A percentile compares a stretch with the other conserved stretches of the same genome.
Evolutionary conservation across 2,888 invertebrate species (phyloP).

Genomic region (Philereme vetulata): DNA sequence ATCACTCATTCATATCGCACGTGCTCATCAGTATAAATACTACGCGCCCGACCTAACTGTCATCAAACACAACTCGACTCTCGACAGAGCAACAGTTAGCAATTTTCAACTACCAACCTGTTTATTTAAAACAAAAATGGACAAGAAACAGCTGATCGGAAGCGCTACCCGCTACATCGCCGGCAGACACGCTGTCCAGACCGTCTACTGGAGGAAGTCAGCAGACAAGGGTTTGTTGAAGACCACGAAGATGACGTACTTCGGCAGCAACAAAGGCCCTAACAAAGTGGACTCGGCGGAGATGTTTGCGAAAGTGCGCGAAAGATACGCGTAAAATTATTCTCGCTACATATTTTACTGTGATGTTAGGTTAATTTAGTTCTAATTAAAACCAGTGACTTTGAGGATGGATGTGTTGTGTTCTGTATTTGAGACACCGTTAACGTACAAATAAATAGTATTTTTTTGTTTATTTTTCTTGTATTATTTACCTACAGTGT

Average conservation of each 20-base stretch:
- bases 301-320: slow-evolving; percentile 74
- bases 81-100: slow-evolving; percentile 17
- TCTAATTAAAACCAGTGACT: slow-evolving; percentile 30
- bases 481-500: slow-evolving; percentile 2
- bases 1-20: slow-evolving; percentile 57
- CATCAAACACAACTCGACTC: slow-evolving; percentile 31
- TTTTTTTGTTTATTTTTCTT: slow-evolving; percentile 11
- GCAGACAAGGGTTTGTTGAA: slow-evolving; percentile 80
- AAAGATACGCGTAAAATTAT: slow-evolving; percentile 61
- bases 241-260: slow-evolving; percentile 83
- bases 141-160: slow-evolving; percentile 85
- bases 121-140: slow-evolving; percentile 53
- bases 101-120: slow-evolving; percentile 8
- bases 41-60: slow-evolving; percentile 25
- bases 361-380: slow-evolving; percentile 52
- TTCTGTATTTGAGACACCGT: slow-evolving; percentile 29
- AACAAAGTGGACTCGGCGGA: slow-evolving; percentile 75
- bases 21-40: slow-evolving; percentile 56
- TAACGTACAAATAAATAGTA: slow-evolving; percentile 38
- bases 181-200: slow-evolving; percentile 89
- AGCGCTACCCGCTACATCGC: slow-evolving; percentile 89
- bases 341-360: slow-evolving; percentile 22
- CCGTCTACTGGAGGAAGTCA: slow-evolving; percentile 88
- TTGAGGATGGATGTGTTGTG: slow-evolving; percentile 9
- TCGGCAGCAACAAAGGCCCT: slow-evolving; percentile 78